Conservation (phyloP, 1,140 invertebrate genomes). For the Hylaeus volcanicus region DNA sequence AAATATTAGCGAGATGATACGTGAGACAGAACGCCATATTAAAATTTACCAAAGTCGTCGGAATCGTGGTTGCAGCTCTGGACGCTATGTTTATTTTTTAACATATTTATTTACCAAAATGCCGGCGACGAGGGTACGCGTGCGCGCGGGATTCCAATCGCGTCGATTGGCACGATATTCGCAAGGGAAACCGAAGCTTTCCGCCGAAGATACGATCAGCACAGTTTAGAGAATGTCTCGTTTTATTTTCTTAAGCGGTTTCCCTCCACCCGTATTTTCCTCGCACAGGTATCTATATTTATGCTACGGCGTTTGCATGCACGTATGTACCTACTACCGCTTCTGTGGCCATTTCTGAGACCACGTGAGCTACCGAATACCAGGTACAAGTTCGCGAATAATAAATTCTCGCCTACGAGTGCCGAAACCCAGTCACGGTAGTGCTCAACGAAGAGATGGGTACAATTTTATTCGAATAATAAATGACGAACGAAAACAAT, state of each 20-base stretch:
- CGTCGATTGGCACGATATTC: conserved; percentile 5
- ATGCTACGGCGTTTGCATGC: conserved; percentile 34
- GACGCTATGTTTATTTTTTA: conserved; percentile 37
- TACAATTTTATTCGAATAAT: too few relatives aligned
- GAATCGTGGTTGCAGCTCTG: background rate
- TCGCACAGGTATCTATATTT: conserved; percentile 50
- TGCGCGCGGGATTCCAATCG: conserved; percentile 12
- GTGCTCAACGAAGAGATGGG: too few relatives aligned
- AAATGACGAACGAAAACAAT: too few relatives aligned
- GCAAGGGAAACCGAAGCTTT: background rate
- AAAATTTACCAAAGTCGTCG: too few relatives aligned
- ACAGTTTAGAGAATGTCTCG: conserved; percentile 1
- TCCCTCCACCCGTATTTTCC: conserved; percentile 28
- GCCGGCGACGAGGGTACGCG: conserved; percentile 5
- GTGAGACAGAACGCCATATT: too few relatives aligned
- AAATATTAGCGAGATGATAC: too few relatives aligned
- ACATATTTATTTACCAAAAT: conserved; percentile 54
- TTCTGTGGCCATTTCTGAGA: conserved; percentile 32
- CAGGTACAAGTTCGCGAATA: conserved; percentile 45
- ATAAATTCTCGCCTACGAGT: conserved; percentile 33
- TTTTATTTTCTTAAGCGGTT: conserved; percentile 41
- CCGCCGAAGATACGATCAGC: background rate
- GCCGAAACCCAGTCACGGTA: background rate
- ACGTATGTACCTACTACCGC: conserved; percentile 4
- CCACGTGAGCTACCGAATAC: conserved; percentile 54